Evolutionary conservation across 1,140 invertebrate genomes (phyloP), one percentile per base, ranked within the genome.

Genomic region (Phymorhynchus buccinoides): DNA sequence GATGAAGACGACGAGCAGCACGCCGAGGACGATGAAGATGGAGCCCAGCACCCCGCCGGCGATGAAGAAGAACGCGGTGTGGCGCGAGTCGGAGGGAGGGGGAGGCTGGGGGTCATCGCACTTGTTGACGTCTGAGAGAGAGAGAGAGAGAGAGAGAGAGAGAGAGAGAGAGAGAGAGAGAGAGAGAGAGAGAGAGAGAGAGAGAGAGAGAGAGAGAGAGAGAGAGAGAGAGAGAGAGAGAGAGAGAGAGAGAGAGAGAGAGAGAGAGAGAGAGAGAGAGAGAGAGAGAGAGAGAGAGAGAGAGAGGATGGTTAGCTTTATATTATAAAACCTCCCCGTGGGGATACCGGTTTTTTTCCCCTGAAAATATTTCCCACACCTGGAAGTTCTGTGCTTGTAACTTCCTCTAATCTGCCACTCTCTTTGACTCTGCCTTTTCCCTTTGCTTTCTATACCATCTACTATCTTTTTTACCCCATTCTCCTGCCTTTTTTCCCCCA

Each of bases 1-100:
- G 52, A 89, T 81, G 68, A 87, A 80, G 22, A 87, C 62, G 52
- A 89, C 62, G 62, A 89, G 41, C 4, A 87, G 41, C 22, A 87
- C 84, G 42, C 83, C 48, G 39, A 89, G 30, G 16, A 88, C 35
- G 35, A 68, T 83, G 73, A 89, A 27, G 32, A 86, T 14, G 37
- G 68, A 78, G 14, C 79, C 85, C 0, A 85, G n/a, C 32, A 86
- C 42, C 1, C 86, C 77, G 6, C 83, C 84, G 35, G 73, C 80
- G 75, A 87, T 87, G 48, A 83, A 30, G 41, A 30, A 83, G 18
- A 71, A 32, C 66, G 75, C 18, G 48, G 41, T 32, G 52, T 84
- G 44, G 18, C 66, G 22, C 35, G 81, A n/a, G 12, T 68, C 62
- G 3, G 35, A 37, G 3, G 27, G 82, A 68, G 71, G 22, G 16